Evolutionary conservation across 2,113 vertebrate genomes (phyloP).

Genomic region (Dendropsophus ebraccatus): DNA sequence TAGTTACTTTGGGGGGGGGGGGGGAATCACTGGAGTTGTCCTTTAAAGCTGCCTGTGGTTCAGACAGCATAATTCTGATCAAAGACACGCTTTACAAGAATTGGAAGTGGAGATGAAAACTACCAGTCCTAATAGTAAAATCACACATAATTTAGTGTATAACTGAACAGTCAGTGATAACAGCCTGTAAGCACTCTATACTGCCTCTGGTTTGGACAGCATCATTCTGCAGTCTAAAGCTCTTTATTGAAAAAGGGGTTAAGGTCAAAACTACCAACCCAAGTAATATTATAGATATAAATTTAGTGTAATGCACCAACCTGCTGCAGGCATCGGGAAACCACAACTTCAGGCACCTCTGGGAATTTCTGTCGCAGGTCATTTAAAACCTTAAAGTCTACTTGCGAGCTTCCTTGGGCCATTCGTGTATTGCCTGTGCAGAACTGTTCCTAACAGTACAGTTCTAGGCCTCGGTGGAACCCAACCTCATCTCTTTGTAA

Average conservation of each 20-base stretch:
- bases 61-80: no score
- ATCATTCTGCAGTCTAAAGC: no score
- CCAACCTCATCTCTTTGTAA: slow-evolving; percentile 82
- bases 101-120: no score
- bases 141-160: no score
- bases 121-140: no score
- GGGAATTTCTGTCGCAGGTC: slow-evolving; percentile 99
- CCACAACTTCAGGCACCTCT: slow-evolving; percentile 96
- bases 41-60: no score
- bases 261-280: not conserved
- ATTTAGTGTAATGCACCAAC: slow-evolving; percentile 73
- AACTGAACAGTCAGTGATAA: no score
- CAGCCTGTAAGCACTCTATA: no score
- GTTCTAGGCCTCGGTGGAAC: slow-evolving; percentile 80
- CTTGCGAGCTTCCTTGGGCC: slow-evolving; percentile 99
- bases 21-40: no score
- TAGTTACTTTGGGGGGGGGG: no score
- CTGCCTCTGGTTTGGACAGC: no score
- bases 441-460: slow-evolving; percentile 80
- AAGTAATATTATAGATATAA: not conserved
- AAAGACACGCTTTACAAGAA: no score
- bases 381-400: slow-evolving; percentile 99
- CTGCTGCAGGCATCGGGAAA: slow-evolving; percentile 98
- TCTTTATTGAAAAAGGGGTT: not conserved
- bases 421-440: slow-evolving; percentile 95